Evolutionary conservation across 92 coral and sea anemone genomes (phyloP).

Genomic region (Epizoanthus scotinus): DNA sequence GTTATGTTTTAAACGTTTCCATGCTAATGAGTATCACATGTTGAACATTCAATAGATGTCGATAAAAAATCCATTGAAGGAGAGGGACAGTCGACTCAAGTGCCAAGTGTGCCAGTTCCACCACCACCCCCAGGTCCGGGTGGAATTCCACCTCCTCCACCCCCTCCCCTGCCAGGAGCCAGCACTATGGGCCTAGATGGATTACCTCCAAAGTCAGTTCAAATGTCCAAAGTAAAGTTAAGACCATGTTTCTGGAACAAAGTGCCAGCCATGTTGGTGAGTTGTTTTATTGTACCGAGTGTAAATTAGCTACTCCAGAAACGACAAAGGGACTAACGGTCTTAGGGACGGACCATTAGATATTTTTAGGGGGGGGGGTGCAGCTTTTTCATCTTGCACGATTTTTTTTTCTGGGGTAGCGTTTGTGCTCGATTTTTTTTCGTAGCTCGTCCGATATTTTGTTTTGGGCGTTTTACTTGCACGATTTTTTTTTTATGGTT

Average conservation of each 20-base stretch:
- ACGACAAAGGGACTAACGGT: too few relatives aligned
- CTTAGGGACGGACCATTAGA: too few relatives aligned
- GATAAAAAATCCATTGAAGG: constrained; percentile 21
- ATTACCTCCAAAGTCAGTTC: constrained; percentile 59
- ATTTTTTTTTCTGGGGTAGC: too few relatives aligned
- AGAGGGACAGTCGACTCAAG: constrained; percentile 37
- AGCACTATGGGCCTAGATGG: constrained; percentile 52
- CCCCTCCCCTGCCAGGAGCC: constrained; percentile 66
- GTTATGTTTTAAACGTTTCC: too few relatives aligned
- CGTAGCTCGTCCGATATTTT: too few relatives aligned
- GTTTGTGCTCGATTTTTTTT: too few relatives aligned
- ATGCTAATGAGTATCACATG: neutral
- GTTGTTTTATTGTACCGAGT: neutral
- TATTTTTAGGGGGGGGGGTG: too few relatives aligned
- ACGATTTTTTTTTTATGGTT: too few relatives aligned
- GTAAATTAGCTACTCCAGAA: neutral
- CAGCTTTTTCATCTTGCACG: too few relatives aligned
- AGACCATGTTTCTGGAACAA: constrained; percentile 96
- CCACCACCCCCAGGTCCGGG: constrained; percentile 81
- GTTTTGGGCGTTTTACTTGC: too few relatives aligned
- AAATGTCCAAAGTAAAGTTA: constrained; percentile 75
- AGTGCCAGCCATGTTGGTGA: constrained; percentile 88
- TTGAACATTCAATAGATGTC: neutral
- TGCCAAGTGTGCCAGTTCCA: constrained; percentile 80
- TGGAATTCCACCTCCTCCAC: constrained; percentile 54